Base-by-base conservation (phyloP, 1,140 invertebrate species). In the Drosophila gunungcola region DNA sequence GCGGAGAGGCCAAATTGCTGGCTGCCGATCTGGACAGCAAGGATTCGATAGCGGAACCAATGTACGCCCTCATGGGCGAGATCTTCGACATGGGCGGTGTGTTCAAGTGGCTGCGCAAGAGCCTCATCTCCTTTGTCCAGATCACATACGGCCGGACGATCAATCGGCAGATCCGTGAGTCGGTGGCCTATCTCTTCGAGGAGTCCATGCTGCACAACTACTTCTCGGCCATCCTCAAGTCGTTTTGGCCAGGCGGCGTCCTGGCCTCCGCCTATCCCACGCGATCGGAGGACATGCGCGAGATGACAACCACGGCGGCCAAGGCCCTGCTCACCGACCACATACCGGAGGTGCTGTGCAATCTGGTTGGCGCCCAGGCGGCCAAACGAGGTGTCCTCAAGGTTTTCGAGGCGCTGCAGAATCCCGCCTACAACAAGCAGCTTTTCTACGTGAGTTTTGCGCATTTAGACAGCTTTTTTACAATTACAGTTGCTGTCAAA, bases 161-260 rank as follows among this genome's bases (percentile, higher is more conserved):
- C 48, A 98, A 98, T 91, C 96, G 96, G 94, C 97, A 98, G 95
- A 95, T 98, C 42, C 94, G 97, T 74, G 97, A 98, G 80, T 97
- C 96, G 1, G 96, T 98, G 52, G 94, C 95, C 11, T 97, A 97
- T 95, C 92, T 97, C 58, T 96, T 98, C 89, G 97, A 97, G 25
- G 97, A 98, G 90, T 95, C 96, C 53, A 98, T 98, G 96, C 92
- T 98, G 61, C 95, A 98, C 80, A 97, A 97, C 91, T 98, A 98
- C 91, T 95, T 97, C 41, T 95, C 96, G 68, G 93, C 96, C 13
- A 95, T 98, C 65, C 94, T 96, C 43, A 97, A 97, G 91, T 96
- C 96, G 1, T 97, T 97, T 94, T 98, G 97, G 97, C 96, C 97
- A 3, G 95, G 96, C 56, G 97, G 97, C 9, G 94, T 95, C 25